A percentile compares a stretch with the other conserved stretches of the same genome.
Conservation (phyloP, 2,113 vertebrate genomes). For the Cynocephalus volans region DNA sequence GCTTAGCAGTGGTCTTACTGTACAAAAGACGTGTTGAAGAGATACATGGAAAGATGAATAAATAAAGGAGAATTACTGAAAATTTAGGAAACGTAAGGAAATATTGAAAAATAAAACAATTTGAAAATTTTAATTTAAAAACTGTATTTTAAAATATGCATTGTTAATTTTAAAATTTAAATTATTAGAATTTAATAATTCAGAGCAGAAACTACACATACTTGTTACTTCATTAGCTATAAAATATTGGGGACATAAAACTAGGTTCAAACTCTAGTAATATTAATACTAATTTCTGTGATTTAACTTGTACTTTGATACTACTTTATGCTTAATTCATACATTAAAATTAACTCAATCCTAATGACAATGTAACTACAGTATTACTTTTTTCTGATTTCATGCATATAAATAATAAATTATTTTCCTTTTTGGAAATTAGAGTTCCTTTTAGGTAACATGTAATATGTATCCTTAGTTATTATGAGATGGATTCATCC, state of each 20-base stretch:
- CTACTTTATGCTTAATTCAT: slow-evolving; percentile 80
- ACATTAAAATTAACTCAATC: slow-evolving; percentile 80
- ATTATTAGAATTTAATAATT: slow-evolving; percentile 55
- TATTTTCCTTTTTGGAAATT: not conserved
- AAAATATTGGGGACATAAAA: slow-evolving; percentile 68
- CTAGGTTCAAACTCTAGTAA: slow-evolving; percentile 52
- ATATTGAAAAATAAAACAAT: not conserved
- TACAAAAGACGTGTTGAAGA: not conserved
- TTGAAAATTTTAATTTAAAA: not conserved
- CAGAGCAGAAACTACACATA: slow-evolving; percentile 21
- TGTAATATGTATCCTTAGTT: not conserved
- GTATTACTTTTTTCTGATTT: slow-evolving; percentile 64
- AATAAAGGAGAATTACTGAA: not conserved
- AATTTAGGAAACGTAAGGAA: not conserved
- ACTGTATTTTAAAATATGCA: not conserved
- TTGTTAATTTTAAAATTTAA: not conserved
- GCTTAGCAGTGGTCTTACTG: not conserved
- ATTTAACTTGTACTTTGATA: slow-evolving; percentile 76
- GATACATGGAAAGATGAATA: not conserved
- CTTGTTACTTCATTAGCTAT: slow-evolving; percentile 76
- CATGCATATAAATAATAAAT: not conserved
- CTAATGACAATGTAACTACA: slow-evolving; percentile 75
- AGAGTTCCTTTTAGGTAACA: not conserved
- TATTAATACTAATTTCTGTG: slow-evolving; percentile 65
- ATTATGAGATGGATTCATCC: not conserved